A percentile compares a stretch with the other conserved stretches of the same genome.
Evolutionary conservation across 2,888 invertebrate genomes (phyloP).

Genomic region (Brachylomia viminalis): DNA sequence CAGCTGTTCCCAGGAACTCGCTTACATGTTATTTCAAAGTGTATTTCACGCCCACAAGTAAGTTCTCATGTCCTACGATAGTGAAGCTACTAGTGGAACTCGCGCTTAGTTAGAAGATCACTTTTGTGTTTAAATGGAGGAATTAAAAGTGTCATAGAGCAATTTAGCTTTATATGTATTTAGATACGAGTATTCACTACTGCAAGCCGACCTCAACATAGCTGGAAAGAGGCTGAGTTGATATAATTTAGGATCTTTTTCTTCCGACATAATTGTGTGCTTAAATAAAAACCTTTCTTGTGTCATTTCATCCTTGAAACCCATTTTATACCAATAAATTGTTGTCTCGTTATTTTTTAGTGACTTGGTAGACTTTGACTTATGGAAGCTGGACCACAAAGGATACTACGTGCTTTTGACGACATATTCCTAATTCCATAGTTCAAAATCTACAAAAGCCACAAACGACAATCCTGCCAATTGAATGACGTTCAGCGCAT

Average conservation of each 20-base stretch:
- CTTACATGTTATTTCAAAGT: conserved; percentile 72
- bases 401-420: background rate
- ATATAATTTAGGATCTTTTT: background rate
- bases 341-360: background rate
- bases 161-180: background rate
- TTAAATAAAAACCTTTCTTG: too few species aligned
- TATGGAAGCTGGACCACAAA: background rate
- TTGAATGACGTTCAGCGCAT: background rate
- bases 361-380: too few species aligned
- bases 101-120: conserved; percentile 17
- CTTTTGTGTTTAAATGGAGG: background rate
- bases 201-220: background rate
- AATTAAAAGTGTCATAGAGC: background rate
- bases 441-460: background rate
- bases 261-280: background rate
- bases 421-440: background rate
- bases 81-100: conserved; percentile 54
- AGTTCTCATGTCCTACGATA: conserved; percentile 55
- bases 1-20: conserved; percentile 71
- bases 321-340: too few species aligned
- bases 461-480: conserved; percentile 1
- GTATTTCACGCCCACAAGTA: conserved; percentile 69
- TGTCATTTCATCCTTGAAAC: background rate
- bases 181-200: too few species aligned
- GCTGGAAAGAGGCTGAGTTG: background rate